These are phyloP conservation scores for Petrocephalus schoutedeni DNA, from an alignment of 2,797 vertebrate species.

Conservation along the genomic window DNA sequence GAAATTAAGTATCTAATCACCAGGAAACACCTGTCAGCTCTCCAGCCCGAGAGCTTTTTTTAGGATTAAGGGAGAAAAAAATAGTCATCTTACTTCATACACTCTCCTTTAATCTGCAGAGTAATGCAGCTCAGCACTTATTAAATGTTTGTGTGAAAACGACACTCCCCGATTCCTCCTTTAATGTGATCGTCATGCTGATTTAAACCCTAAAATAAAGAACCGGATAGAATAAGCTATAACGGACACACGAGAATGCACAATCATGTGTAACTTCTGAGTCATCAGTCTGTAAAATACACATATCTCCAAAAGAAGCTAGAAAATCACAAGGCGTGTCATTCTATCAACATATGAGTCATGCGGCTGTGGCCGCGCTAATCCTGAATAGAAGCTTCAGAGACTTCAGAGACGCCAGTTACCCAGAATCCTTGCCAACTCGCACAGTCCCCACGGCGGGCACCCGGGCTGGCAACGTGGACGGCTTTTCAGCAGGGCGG, in stretches of 20 bases:
- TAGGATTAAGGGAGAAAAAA: neutral
- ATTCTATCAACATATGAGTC: neutral
- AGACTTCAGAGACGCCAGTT: constrained; percentile 5
- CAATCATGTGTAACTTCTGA: neutral
- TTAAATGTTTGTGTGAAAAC: neutral
- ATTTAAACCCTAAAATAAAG: neutral
- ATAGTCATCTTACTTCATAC: neutral
- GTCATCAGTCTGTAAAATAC: neutral
- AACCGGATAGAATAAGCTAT: neutral
- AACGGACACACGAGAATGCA: neutral
- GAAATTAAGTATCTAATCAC: constrained; percentile 11
- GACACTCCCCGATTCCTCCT: no score
- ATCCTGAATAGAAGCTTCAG: neutral
- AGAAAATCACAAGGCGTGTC: neutral
- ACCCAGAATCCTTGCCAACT: constrained; percentile 39
- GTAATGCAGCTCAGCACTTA: neutral
- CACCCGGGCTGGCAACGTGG: constrained; percentile 30
- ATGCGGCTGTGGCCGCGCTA: neutral
- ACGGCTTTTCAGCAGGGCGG: constrained; percentile 31
- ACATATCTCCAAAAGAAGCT: neutral
- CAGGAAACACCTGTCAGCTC: constrained; percentile 21
- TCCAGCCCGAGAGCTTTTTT: constrained; percentile 1
- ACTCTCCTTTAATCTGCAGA: neutral
- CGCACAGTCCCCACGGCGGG: constrained; percentile 30
- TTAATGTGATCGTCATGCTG: neutral